A percentile compares a stretch with the other conserved stretches of the same genome.
phyloP scores from a whole-genome alignment of 2,113 vertebrate genomes.

The Machaerirhynchus nigripectus region DNA sequence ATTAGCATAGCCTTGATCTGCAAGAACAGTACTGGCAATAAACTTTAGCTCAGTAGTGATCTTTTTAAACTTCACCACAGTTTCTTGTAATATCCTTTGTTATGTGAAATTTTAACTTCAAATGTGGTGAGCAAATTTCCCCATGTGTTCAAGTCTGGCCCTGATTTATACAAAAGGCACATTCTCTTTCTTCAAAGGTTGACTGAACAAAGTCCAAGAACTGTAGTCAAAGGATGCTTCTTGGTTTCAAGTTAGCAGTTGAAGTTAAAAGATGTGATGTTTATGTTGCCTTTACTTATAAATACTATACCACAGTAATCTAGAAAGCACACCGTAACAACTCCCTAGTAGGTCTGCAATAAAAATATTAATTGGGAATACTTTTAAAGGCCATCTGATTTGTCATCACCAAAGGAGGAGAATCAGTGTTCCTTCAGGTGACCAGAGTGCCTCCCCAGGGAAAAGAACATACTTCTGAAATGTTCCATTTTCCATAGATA shows the following conservation, averaged over 20 bases:
- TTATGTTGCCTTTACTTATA: neutral
- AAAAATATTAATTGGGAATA: neutral
- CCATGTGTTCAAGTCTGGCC: neutral
- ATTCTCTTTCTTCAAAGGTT: slow-evolving; percentile 14
- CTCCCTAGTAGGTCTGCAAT: neutral
- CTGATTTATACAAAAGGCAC: neutral
- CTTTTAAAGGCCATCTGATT: neutral
- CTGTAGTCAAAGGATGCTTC: neutral
- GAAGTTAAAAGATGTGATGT: neutral
- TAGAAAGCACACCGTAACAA: neutral
- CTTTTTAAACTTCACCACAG: neutral
- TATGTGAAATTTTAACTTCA: neutral
- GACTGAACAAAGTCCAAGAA: neutral
- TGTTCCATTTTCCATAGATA: neutral
- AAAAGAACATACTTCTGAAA: neutral
- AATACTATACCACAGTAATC: neutral
- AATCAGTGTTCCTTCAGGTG: neutral
- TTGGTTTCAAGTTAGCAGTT: neutral
- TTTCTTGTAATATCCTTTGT: slow-evolving; percentile 6
- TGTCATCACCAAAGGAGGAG: neutral
- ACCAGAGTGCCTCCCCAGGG: neutral
- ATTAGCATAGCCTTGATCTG: slow-evolving; percentile 53
- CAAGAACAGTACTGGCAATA: neutral
- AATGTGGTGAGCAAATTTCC: neutral
- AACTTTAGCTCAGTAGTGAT: neutral